Percentiles rank a stretch among this genome's conserved stretches.
Evolutionary conservation across 2,113 vertebrate species (phyloP).

Genomic region (Protomyctophum bolini): DNA sequence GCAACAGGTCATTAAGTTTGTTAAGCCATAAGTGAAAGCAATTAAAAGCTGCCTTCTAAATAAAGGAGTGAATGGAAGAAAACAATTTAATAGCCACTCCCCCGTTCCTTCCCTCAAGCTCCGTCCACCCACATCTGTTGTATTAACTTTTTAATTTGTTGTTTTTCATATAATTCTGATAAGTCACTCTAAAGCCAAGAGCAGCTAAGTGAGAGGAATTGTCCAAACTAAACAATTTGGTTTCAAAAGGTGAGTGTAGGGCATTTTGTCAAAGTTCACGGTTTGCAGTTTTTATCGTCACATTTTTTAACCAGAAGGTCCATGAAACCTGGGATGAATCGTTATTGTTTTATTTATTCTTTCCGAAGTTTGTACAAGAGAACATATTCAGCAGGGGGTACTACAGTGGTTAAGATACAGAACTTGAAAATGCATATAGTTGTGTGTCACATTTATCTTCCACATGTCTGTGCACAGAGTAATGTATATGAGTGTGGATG

Average conservation of each 20-base stretch:
- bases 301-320: too few relatives aligned
- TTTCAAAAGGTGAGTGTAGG: background rate
- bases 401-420: too few relatives aligned
- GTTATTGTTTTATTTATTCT: too few relatives aligned
- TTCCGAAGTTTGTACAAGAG: too few relatives aligned
- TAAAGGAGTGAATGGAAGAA: constrained; percentile 40
- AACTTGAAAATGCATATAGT: too few relatives aligned
- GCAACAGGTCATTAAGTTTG: constrained; percentile 31
- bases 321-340: too few relatives aligned
- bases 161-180: constrained; percentile 10
- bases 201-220: background rate
- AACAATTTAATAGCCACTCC: constrained; percentile 41
- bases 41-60: constrained; percentile 36
- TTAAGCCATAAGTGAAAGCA: constrained; percentile 51
- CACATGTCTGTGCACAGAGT: too few relatives aligned
- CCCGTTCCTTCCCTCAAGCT: background rate
- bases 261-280: too few relatives aligned
- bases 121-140: background rate
- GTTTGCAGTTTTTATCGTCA: too few relatives aligned
- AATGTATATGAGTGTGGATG: constrained; percentile 38
- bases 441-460: too few relatives aligned
- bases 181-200: constrained; percentile 2
- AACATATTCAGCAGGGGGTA: too few relatives aligned
- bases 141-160: background rate
- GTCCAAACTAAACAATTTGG: background rate